Base-by-base conservation (phyloP, 1,140 invertebrate genomes). In the Orius laevigatus region DNA sequence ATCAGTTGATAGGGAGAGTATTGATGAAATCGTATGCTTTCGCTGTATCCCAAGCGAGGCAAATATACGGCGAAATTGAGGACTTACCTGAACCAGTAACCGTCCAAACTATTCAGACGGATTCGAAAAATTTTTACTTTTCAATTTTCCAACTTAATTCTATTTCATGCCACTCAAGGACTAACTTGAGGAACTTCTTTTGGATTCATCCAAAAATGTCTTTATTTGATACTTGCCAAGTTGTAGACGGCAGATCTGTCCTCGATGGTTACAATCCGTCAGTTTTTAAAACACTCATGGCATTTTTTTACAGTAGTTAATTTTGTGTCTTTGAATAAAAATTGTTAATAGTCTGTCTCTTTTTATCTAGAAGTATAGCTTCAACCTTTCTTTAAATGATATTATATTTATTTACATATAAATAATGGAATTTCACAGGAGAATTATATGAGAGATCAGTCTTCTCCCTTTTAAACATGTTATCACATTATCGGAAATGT, bases 121-220 rank as follows among this genome's bases (percentile, higher is more conserved):
- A 88, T 60, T 76, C 82, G 11, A 65, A 73, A 49, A 61, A 66
- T 5, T 85, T 84, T 58, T 75, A 87, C 59, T 90, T 91, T 62
- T 77, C 78, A 8, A 72, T 85, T 33, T 76, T 84, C 53, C 85
- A 92, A 64, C 65, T 93, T n/a, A 91, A 92, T 59, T 88, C 84
- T 2, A 63, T 89, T 14, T 68, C 84, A 62, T 54, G 84, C 3
- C 67, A 75, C 59, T 66, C 68, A 2, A 33, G 40, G 6, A 59
- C 46, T 19, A 64, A 72, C 25, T 62, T 69, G 2, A 85, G 78
- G 59, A 92, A 93, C 65, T 71, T 82, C 54, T 84, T 79, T 72
- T 92, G 83, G 71, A 69, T 74, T 49, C 71, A 73, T 39, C 70
- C 73, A 15, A 66, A 69, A 52, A 63, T 81, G 35, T 60, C 73